phyloP scores from a whole-genome alignment of 2,797 vertebrate species.

The Falco berigora region DNA sequence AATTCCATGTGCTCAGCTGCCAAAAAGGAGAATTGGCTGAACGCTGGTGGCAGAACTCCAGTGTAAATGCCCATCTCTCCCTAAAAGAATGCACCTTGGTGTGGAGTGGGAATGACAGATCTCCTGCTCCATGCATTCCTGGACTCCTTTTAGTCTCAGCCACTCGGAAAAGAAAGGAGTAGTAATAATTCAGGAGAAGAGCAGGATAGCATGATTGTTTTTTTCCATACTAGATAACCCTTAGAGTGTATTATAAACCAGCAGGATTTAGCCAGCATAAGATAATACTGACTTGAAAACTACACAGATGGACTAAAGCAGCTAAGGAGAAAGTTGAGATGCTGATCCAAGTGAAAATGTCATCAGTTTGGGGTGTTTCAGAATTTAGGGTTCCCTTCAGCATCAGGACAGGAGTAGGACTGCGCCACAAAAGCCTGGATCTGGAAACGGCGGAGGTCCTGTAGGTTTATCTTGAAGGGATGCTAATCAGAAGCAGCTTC shows the following conservation, averaged over 20 bases:
- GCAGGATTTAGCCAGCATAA: background rate
- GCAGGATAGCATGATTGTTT: background rate
- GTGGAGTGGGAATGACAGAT: slow-evolving; percentile 22
- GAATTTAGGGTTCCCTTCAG: background rate
- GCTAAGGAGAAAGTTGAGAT: background rate
- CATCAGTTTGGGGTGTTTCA: background rate
- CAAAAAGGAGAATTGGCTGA: slow-evolving; percentile 39
- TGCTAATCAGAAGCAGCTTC: slow-evolving; percentile 43
- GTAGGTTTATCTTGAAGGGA: background rate
- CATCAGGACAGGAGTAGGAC: background rate
- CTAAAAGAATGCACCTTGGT: slow-evolving; percentile 38
- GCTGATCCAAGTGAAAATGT: background rate
- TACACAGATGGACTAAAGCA: background rate
- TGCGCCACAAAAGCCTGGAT: background rate
- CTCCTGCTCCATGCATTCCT: slow-evolving; percentile 21
- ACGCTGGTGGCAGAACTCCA: slow-evolving; percentile 36
- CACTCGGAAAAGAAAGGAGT: slow-evolving; percentile 1
- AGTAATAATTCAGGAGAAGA: background rate
- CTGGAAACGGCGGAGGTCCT: background rate
- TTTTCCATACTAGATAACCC: background rate
- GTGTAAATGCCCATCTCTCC: slow-evolving; percentile 56
- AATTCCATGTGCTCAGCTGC: slow-evolving; percentile 19
- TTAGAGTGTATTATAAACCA: background rate
- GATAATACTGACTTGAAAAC: background rate
- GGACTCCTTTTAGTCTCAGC: slow-evolving; percentile 8